These are phyloP conservation scores for Sesia apiformis DNA, from an alignment of 2,888 invertebrate species.

Conservation along the genomic window DNA sequence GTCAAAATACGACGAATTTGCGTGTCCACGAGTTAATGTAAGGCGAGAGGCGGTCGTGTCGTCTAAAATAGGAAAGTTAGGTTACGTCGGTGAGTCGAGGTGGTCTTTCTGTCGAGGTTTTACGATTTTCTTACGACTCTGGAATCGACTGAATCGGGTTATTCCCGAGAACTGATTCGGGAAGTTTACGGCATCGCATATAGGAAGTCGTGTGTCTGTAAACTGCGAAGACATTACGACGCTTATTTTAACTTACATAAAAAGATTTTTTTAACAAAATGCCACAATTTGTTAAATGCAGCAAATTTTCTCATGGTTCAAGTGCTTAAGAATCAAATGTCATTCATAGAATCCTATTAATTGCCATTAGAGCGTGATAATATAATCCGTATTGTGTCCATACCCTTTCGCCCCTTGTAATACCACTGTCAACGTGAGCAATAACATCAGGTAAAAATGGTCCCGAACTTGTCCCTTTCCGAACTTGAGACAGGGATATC, in stretches of 20 bases:
- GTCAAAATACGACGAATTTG: conserved; percentile 45
- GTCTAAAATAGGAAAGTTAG: conserved; percentile 53
- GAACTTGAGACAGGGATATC: conserved; percentile 36
- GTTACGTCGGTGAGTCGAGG: conserved; percentile 37
- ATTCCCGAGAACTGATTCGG: conserved; percentile 52
- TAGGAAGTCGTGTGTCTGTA: conserved; percentile 38
- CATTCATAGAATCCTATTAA: conserved; percentile 22
- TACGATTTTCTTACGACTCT: conserved; percentile 60
- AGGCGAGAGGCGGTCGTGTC: conserved; percentile 49
- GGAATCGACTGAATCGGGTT: conserved; percentile 41
- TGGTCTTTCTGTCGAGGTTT: conserved; percentile 43
- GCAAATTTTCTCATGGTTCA: conserved; percentile 8
- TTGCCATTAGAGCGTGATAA: conserved; percentile 29
- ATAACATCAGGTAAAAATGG: conserved; percentile 69
- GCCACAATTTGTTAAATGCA: no score
- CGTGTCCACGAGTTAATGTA: conserved; percentile 54
- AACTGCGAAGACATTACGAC: conserved; percentile 15
- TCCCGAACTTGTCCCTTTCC: conserved; percentile 43
- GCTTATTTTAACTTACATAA: neutral
- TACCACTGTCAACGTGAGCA: conserved; percentile 56
- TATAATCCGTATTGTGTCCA: conserved; percentile 36
- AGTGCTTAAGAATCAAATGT: conserved; percentile 7
- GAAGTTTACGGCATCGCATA: conserved; percentile 57
- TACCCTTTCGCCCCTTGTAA: conserved; percentile 49
- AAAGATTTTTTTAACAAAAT: no score